Evolutionary conservation across 2,888 invertebrate genomes (phyloP), one percentile per base, ranked within the genome.

Genomic region (Dryobotodes eremita): DNA sequence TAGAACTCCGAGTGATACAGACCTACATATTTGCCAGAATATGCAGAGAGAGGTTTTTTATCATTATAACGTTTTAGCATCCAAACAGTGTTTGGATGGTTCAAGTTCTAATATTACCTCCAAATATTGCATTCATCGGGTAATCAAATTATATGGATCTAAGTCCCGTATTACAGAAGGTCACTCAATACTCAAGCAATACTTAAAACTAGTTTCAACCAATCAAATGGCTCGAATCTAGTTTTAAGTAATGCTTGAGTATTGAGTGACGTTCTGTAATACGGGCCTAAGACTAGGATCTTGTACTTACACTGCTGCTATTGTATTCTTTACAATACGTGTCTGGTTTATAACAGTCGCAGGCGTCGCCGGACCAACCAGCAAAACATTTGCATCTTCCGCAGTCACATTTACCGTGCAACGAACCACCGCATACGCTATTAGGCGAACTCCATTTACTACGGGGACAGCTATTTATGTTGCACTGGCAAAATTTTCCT

Each of bases 341-440:
- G 4, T 79, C 81, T 0, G 84, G 84, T 7, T 26, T 79, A 26
- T 87, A 80, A 82, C 95, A 95, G 1, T 97, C 97, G 81, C 95
- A 93, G 75, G 97, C 95, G 0, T 93, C 86, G 0, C 95, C 95
- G 11, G 93, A 91, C 89, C 94, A 92, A 26, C 93, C 93, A 15
- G 91, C 90, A 0, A 93, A 86, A 89, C 98, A 98, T 20, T 93
- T 93, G 87, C 98, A 98, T 42, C 93, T 93, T 0, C 97, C 97
- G 86, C 98, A 97, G 53, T 97, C 96, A 93, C 99, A 99, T 3
- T 94, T 93, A 0, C 99, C 99, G 31, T 72, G 68, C 0, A 61
- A 69, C 73, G 95, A 93, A 0, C 97, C 98, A 71, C 97, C 97
- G 91, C 98, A 98, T 20, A 89, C 71, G 8, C 2, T 72, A 53